Base-by-base conservation (phyloP, 2,888 invertebrate species). In the Eledone cirrhosa region DNA sequence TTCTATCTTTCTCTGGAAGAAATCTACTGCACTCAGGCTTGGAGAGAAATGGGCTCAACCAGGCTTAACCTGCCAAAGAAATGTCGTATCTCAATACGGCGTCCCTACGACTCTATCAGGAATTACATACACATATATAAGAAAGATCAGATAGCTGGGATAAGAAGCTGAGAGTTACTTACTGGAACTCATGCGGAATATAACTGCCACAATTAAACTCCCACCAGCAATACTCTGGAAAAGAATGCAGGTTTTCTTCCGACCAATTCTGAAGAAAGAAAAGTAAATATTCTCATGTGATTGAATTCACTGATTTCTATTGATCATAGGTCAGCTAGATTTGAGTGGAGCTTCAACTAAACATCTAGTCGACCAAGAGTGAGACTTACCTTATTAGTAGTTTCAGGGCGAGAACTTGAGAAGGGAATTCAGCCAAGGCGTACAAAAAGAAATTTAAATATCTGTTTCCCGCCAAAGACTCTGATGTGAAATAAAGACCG, bases 401-500 rank as follows among this genome's bases (percentile, higher is more conserved):
- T 41, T 72, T 72, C 11, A 72, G 72, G 14, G 72, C 72, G 3
- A 72, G n/a, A 72, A 72, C 72, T 33, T 72, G 72, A 2, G 72
- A 72, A 16, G 86, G 86, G 11, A 84, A 63, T 53, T 87, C 87
- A 8, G 84, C 84, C 11, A 82, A 31, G 0, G 84, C 84, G 77
- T 83, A 85, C 13, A 86, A 80, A 69, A 85, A 83, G 79, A 83
- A 85, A 74, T 86, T 86, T 16, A 87, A 78, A 77, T 85, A 88
- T 27, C 86, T 79, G 79, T 87, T 83, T 41, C 88, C 88, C 11
- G 85, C 84, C 24, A 87, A 80, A 27, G 85, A 83, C 0, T 82
- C 80, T 1, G 88, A 86, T 22, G 85, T 85, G 47, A 87, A 80
- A 22, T 86, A 85, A 77, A 88, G 78, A 0, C 87, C 87, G 77